Evolutionary conservation across 2,888 invertebrate genomes (phyloP).

Genomic region (Corbicula japonica): DNA sequence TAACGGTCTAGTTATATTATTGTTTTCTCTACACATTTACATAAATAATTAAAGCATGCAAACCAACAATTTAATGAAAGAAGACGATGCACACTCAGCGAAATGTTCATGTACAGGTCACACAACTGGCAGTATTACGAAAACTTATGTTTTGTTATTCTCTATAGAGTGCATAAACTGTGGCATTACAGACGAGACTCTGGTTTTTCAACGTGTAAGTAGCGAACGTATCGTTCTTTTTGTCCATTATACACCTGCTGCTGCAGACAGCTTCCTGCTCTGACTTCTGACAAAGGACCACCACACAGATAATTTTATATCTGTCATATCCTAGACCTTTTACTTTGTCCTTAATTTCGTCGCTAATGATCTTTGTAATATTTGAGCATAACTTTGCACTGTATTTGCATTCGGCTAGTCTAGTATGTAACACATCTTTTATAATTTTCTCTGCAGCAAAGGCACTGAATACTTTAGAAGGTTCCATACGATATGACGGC

Average conservation of each 20-base stretch:
- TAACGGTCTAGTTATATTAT: no score
- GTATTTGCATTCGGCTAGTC: conserved; percentile 71
- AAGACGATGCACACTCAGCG: no score
- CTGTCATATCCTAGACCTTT: conserved; percentile 77
- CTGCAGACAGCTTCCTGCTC: conserved; percentile 70
- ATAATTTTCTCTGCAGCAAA: conserved; percentile 65
- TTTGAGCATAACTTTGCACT: conserved; percentile 72
- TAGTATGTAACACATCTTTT: conserved; percentile 65
- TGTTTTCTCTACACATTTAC: no score
- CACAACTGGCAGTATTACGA: conserved; percentile 1
- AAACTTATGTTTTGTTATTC: conserved; percentile 60
- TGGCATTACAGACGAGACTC: conserved; percentile 74
- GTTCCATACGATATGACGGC: conserved; percentile 80
- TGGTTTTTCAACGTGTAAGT: conserved; percentile 72
- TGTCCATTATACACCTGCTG: conserved; percentile 77
- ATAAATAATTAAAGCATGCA: no score
- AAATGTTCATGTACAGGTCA: no score
- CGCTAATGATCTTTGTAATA: conserved; percentile 72
- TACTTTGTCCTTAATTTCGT: conserved; percentile 79
- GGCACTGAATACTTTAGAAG: conserved; percentile 67
- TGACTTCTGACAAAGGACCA: conserved; percentile 74
- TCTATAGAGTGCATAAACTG: conserved; percentile 76
- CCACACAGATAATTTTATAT: conserved; percentile 75
- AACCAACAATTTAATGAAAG: no score
- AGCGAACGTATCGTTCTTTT: conserved; percentile 72